phyloP scores from a whole-genome alignment of 1,140 invertebrate genomes.

The Drosophila mauritiana region DNA sequence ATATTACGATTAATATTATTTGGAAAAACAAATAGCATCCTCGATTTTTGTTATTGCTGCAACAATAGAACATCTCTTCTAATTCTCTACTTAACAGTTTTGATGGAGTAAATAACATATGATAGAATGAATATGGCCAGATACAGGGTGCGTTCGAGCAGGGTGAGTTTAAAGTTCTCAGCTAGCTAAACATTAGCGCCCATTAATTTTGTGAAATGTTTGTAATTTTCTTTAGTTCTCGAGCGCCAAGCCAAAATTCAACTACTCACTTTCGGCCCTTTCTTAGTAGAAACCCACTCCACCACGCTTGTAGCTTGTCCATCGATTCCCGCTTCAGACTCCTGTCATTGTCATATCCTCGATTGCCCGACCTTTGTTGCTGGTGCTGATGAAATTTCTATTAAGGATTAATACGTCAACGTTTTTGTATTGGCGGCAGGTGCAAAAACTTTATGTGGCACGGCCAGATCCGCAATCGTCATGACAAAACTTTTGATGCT shows the following conservation, averaged over 20 bases:
- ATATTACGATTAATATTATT: too few relatives aligned
- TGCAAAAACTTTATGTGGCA: conserved; percentile 60
- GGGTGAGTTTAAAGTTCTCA: too few relatives aligned
- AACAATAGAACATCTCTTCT: too few relatives aligned
- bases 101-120: too few relatives aligned
- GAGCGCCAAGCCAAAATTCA: background rate
- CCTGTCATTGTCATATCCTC: conserved; percentile 39
- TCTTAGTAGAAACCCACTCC: background rate
- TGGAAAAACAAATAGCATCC: too few relatives aligned
- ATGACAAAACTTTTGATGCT: conserved; percentile 76
- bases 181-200: too few relatives aligned
- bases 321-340: conserved; percentile 21
- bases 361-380: conserved; percentile 32
- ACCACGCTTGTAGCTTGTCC: conserved; percentile 7
- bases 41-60: too few relatives aligned
- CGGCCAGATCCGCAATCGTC: conserved; percentile 55
- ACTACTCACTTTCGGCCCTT: background rate
- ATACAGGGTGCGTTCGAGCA: too few relatives aligned
- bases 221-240: background rate
- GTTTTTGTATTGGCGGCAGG: conserved; percentile 61
- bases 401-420: conserved; percentile 81
- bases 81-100: too few relatives aligned
- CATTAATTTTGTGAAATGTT: too few relatives aligned
- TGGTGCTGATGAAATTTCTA: conserved; percentile 72
- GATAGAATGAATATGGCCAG: too few relatives aligned